Evolutionary conservation across 2,113 vertebrate species (phyloP).

Genomic region (Sorex araneus): DNA sequence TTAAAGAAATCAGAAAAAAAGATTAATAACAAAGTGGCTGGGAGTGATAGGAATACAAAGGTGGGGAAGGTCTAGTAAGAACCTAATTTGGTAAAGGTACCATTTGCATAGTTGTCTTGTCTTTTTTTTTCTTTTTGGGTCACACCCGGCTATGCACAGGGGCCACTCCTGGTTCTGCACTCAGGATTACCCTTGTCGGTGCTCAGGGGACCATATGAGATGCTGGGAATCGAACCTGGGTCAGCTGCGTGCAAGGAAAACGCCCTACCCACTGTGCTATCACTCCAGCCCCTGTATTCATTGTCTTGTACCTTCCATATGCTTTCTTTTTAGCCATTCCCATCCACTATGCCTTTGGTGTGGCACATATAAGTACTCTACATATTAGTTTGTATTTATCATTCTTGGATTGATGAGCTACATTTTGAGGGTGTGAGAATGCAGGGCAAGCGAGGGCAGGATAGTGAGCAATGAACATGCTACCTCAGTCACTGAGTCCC

Average conservation of each 20-base stretch:
- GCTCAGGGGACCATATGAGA: no score
- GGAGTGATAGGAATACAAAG: not conserved
- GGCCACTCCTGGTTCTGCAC: no score
- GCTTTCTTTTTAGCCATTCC: conserved; percentile 12
- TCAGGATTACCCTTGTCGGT: no score
- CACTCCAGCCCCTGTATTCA: no score
- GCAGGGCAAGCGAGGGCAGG: not conserved
- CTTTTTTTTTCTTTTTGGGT: no score
- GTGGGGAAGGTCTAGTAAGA: not conserved
- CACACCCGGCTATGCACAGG: no score
- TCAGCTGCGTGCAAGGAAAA: no score
- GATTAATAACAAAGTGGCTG: not conserved
- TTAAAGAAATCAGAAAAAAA: conserved; percentile 23
- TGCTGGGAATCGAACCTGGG: no score
- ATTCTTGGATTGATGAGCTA: conserved; percentile 2
- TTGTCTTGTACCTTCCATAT: not conserved
- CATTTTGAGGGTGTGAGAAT: not conserved
- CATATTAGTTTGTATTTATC: not conserved
- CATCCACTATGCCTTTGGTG: no score
- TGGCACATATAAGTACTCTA: no score
- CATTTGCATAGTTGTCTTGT: not conserved
- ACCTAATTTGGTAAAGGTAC: not conserved
- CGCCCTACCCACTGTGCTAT: no score
- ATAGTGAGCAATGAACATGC: not conserved
- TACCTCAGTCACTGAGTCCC: not conserved